phyloP scores from a whole-genome alignment of 2,888 invertebrate genomes.

The Dicyrtoma fusca region DNA sequence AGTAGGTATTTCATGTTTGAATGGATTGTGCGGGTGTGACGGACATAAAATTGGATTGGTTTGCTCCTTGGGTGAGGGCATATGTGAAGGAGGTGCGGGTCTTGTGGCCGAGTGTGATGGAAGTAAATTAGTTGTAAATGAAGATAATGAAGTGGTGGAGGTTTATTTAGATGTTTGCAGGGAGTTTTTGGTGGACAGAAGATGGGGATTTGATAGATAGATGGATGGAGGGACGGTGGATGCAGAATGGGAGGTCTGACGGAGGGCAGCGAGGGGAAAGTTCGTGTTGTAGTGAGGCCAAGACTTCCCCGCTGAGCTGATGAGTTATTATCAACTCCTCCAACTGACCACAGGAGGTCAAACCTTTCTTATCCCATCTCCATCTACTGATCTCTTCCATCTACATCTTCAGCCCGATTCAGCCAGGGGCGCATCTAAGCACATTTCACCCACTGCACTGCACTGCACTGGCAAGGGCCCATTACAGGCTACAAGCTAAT shows the following conservation, averaged over 20 bases:
- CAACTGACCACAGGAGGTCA: conserved; percentile 55
- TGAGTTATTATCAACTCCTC: conserved; percentile 57
- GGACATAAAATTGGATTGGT: neutral
- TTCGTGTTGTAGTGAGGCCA: conserved; percentile 29
- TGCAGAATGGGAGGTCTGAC: conserved; percentile 54
- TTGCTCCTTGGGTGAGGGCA: conserved; percentile 6
- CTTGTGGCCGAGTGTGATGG: too few relatives aligned
- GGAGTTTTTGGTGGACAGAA: conserved; percentile 3
- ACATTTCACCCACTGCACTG: too few relatives aligned
- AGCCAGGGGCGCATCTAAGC: too few relatives aligned
- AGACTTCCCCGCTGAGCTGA: conserved; percentile 51
- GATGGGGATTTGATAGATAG: neutral
- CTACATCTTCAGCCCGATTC: conserved; percentile 1
- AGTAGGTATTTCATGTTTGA: too few relatives aligned
- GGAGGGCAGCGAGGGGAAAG: conserved; percentile 32
- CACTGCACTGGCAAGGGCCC: too few relatives aligned
- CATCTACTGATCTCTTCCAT: too few relatives aligned
- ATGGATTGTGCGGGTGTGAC: neutral
- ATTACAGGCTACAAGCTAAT: too few relatives aligned
- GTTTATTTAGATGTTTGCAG: conserved; percentile 31
- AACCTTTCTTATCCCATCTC: conserved; percentile 17
- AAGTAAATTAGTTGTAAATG: too few relatives aligned
- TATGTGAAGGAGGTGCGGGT: too few relatives aligned
- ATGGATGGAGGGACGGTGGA: conserved; percentile 10
- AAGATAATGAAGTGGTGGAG: too few relatives aligned